Evolutionary conservation across 2,888 invertebrate species (phyloP).

Genomic region (Nasonia oneida): DNA sequence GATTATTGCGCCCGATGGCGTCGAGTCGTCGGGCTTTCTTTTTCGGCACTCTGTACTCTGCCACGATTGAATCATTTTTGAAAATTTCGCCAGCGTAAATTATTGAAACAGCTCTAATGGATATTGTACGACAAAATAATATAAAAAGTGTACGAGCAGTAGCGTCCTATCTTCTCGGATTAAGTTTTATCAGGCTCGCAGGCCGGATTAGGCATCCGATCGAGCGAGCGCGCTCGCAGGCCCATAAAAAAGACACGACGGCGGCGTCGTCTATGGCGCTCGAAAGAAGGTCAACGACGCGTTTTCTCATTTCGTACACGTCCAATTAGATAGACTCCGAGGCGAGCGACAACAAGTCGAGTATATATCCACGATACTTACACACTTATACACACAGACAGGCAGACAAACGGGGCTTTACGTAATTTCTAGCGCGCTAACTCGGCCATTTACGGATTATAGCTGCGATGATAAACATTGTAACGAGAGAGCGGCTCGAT

Average conservation of each 20-base stretch:
- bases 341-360: not conserved
- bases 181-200: conserved; percentile 21
- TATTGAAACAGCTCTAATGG: too few species aligned
- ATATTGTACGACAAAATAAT: too few species aligned
- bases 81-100: not conserved
- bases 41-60: too few species aligned
- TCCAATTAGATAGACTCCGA: conserved; percentile 3
- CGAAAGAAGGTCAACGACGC: conserved; percentile 32
- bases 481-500: not conserved
- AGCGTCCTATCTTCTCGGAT: not conserved
- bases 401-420: not conserved
- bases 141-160: not conserved
- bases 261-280: not conserved
- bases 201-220: conserved; percentile 8
- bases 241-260: not conserved
- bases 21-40: not conserved
- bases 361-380: too few species aligned
- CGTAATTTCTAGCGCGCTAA: conserved; percentile 2
- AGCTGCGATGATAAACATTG: not conserved
- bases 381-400: not conserved
- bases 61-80: too few species aligned
- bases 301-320: conserved; percentile 16
- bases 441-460: not conserved
- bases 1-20: not conserved
- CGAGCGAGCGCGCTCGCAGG: not conserved